A percentile compares a stretch with the other conserved stretches of the same genome.
Conservation (phyloP, 2,888 invertebrate species). For the Macropis europaea region DNA sequence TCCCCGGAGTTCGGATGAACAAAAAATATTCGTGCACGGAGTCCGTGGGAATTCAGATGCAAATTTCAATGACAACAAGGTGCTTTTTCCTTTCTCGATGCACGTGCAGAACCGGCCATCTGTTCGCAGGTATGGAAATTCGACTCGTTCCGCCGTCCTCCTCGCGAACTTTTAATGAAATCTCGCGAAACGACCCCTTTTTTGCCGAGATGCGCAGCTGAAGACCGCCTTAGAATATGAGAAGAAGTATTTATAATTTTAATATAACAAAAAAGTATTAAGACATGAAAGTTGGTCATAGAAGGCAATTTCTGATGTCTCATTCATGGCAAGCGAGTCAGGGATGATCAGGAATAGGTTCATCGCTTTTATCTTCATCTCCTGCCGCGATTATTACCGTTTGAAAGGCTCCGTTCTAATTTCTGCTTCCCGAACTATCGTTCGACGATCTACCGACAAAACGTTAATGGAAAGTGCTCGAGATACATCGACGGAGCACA, state of each 20-base stretch:
- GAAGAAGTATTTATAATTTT: too few relatives aligned
- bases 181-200: neutral
- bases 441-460: slow-evolving; percentile 35
- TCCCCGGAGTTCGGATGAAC: slow-evolving; percentile 14
- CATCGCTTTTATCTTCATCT: slow-evolving; percentile 1
- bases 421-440: slow-evolving; percentile 24
- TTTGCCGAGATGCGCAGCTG: too few relatives aligned
- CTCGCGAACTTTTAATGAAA: neutral
- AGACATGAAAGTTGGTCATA: too few relatives aligned
- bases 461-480: slow-evolving; percentile 43
- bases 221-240: too few relatives aligned
- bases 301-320: too few relatives aligned
- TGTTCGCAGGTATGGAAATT: slow-evolving; percentile 47
- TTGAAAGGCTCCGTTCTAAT: slow-evolving; percentile 14
- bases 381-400: neutral
- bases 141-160: slow-evolving; percentile 1
- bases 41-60: slow-evolving; percentile 64
- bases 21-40: slow-evolving; percentile 48
- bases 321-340: too few relatives aligned
- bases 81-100: slow-evolving; percentile 38
- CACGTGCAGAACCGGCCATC: slow-evolving; percentile 38
- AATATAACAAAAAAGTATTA: too few relatives aligned
- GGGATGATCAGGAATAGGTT: too few relatives aligned
- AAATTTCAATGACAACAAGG: slow-evolving; percentile 55
- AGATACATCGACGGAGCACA: slow-evolving; percentile 44